These are phyloP conservation scores for Aphelenchoides avenae DNA, from an alignment of 1,140 invertebrate species.

Conservation along the genomic window DNA sequence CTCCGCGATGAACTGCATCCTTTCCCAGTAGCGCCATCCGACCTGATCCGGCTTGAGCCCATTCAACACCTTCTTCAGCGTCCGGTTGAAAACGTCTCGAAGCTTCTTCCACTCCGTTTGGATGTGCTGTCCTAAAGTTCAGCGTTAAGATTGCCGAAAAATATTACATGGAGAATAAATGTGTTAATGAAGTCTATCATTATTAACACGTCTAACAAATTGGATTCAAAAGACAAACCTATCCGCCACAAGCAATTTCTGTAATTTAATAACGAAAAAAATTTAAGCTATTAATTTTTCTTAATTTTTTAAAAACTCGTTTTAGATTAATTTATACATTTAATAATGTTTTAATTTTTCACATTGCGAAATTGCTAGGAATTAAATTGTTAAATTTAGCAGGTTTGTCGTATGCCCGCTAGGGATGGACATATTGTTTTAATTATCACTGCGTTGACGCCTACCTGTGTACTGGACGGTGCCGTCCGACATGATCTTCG, in stretches of 20 bases:
- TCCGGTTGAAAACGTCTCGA: constrained; percentile 32
- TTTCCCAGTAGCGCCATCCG: constrained; percentile 34
- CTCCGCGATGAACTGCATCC: constrained; percentile 25
- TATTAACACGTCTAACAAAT: neutral
- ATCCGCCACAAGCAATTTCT: neutral
- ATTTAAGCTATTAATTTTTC: neutral
- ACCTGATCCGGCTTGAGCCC: constrained; percentile 14
- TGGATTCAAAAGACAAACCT: neutral
- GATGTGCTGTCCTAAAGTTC: constrained; percentile 25
- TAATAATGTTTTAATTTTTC: too few relatives aligned
- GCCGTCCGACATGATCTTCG: neutral
- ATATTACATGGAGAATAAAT: neutral
- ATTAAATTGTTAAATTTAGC: too few relatives aligned
- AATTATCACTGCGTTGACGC: too few relatives aligned
- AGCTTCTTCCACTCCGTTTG: constrained; percentile 37
- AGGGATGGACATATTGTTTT: too few relatives aligned
- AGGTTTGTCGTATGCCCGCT: too few relatives aligned
- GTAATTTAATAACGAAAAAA: neutral
- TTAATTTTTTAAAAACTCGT: too few relatives aligned
- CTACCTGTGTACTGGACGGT: neutral
- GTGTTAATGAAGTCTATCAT: neutral
- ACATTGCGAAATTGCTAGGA: too few relatives aligned
- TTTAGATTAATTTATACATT: too few relatives aligned
- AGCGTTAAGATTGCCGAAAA: neutral
- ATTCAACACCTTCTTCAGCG: constrained; percentile 24